Evolutionary conservation across 2,113 vertebrate genomes (phyloP), one percentile per base, ranked within the genome.

Genomic region (Mirza zaza): DNA sequence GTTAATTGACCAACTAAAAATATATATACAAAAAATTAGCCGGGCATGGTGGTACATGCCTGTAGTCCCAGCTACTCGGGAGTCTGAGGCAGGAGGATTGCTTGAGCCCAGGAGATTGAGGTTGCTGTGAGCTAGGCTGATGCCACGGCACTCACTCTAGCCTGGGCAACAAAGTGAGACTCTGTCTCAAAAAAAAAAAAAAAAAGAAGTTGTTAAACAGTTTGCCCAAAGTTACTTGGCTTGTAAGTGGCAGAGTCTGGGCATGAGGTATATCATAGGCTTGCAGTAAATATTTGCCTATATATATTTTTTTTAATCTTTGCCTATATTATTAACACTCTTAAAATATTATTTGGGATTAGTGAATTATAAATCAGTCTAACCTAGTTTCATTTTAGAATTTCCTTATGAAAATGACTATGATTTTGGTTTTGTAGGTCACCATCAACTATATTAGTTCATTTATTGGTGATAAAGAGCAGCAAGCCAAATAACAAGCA

Each of bases 391-490:
- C 9, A 42, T 90, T 95, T 87, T 81, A 85, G 52, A 90, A 94
- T 95, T 95, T 96, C 63, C 57, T 92, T 91, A 34, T 83, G 59
- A 83, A 96, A 91, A 82, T 87, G 36, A 68, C 71, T 79, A 48
- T 89, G 63, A 55, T 67, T 81, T 95, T 86, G 65, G 39, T 80
- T 89, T 97, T 84, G 15, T 15, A 94, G 76, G 76, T 68, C n/a
- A 55, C 29, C 39, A 39, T 89, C 57, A 63, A 8, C 65, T 84
- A 4, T 52, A 9, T 21, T 57, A 93, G 80, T 84, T 90, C 52
- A 63, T 86, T 83, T 95, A 61, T 80, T 95, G 63, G 25, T 92
- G 20, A 57, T 96, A 92, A 90, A 92, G 50, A 91, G 13, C 80
- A 87, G 48, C 13, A 96, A 82, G 48, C 20, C 90, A 93, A 45